A percentile compares a stretch with the other conserved stretches of the same genome.
Evolutionary conservation across 2,797 vertebrate genomes (phyloP).

Genomic region (Manis javanica): DNA sequence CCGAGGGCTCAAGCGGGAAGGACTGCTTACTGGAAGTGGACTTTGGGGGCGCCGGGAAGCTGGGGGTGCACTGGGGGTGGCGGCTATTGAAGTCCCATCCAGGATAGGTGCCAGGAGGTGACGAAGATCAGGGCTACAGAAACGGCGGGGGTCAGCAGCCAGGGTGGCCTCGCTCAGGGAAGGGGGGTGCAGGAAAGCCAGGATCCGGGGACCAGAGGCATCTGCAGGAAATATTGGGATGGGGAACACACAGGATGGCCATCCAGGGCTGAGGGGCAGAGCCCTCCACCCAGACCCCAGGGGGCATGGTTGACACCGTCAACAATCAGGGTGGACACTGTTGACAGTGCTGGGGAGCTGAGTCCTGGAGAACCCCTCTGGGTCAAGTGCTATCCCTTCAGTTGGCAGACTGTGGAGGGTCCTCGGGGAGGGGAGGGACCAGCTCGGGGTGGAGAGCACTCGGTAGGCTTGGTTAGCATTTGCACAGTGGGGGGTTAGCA

Average conservation of each 20-base stretch:
- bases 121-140: conserved; percentile 90
- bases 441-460: accelerated
- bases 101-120: conserved; percentile 92
- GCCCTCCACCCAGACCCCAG: background rate
- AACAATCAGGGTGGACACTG: background rate
- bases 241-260: background rate
- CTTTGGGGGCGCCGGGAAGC: background rate
- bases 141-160: conserved; percentile 87
- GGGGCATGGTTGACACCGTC: background rate
- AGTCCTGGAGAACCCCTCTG: background rate
- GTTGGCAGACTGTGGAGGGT: background rate
- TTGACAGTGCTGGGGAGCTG: background rate
- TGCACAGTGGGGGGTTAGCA: background rate
- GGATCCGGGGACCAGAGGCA: conserved; percentile 69
- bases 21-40: conserved; percentile 69
- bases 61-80: conserved; percentile 27
- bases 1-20: background rate
- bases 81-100: conserved; percentile 71
- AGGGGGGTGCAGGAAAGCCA: conserved; percentile 82
- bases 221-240: conserved; percentile 78
- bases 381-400: background rate
- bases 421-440: background rate
- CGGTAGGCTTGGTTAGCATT: background rate
- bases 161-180: conserved; percentile 80
- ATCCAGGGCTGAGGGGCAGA: background rate